Evolutionary conservation across 2,797 vertebrate species (phyloP).

Genomic region (Micropoecilia bifurca): DNA sequence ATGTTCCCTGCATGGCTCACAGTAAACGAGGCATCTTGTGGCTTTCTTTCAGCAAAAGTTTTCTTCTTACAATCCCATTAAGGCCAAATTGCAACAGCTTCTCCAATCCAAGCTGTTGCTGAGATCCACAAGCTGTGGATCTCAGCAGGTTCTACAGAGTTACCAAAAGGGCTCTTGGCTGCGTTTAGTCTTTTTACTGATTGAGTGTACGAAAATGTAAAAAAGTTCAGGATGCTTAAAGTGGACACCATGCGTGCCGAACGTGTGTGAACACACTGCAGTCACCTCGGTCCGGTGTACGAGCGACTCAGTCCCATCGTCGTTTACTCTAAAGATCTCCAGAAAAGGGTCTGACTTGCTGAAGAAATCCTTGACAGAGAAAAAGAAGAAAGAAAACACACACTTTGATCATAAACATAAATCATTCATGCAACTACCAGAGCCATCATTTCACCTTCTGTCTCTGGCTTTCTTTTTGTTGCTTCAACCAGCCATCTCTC

Average conservation of each 20-base stretch:
- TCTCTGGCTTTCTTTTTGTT: slow-evolving; percentile 25
- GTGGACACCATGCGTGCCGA: not conserved
- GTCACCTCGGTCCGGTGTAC: slow-evolving; percentile 97
- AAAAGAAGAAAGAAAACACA: slow-evolving; percentile 33
- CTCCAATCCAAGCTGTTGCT: not conserved
- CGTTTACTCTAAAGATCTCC: slow-evolving; percentile 97
- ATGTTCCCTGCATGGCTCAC: not conserved
- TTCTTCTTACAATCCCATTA: not conserved
- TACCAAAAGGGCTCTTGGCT: not conserved
- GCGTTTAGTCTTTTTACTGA: not conserved
- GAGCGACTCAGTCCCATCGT: slow-evolving; percentile 95
- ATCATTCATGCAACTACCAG: slow-evolving; percentile 59
- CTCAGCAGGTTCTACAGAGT: not conserved
- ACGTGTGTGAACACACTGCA: slow-evolving; percentile 6
- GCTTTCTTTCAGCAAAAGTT: not conserved
- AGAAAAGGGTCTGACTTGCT: slow-evolving; percentile 99
- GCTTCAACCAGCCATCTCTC: slow-evolving; percentile 36
- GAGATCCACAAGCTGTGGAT: not conserved
- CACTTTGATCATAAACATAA: slow-evolving; percentile 56
- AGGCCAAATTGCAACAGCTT: not conserved
- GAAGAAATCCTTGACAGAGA: slow-evolving; percentile 94
- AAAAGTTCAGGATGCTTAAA: not conserved
- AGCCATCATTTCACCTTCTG: slow-evolving; percentile 50
- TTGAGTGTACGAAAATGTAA: not conserved
- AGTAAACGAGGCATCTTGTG: not conserved